Percentiles rank a stretch among this genome's conserved stretches.
These are phyloP conservation scores for Dunckerocampus dactyliophorus DNA, from an alignment of 2,113 vertebrate genomes.

Conservation along the genomic window DNA sequence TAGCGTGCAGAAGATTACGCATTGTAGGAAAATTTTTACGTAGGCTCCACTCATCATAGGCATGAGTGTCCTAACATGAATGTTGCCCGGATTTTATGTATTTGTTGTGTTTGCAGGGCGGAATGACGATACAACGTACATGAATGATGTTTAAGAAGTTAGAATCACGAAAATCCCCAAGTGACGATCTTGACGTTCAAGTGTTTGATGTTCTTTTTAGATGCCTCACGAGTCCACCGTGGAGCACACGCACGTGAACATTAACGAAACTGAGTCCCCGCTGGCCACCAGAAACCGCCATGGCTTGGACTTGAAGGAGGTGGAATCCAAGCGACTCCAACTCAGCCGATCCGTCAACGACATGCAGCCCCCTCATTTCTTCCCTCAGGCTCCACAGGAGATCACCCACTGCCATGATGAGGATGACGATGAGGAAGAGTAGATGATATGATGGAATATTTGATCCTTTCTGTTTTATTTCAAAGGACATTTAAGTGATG, in stretches of 20 bases:
- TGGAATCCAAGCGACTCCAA: constrained; percentile 88
- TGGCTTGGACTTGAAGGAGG: constrained; percentile 90
- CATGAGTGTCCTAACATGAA: too few relatives aligned
- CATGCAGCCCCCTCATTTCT: constrained; percentile 95
- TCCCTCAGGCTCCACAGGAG: constrained; percentile 91
- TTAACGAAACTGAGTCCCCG: constrained; percentile 83
- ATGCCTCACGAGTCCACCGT: constrained; percentile 98
- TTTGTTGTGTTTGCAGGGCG: too few relatives aligned
- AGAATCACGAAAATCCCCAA: too few relatives aligned
- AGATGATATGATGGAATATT: constrained; percentile 28
- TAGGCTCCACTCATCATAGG: too few relatives aligned
- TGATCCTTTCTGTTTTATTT: too few relatives aligned
- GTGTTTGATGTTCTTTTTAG: constrained; percentile 54
- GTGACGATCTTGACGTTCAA: too few relatives aligned
- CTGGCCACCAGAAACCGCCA: constrained; percentile 92
- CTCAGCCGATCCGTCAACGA: constrained; percentile 97
- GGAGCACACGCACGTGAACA: constrained; percentile 89
- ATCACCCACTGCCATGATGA: constrained; percentile 99
- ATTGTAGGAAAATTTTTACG: too few relatives aligned
- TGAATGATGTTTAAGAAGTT: too few relatives aligned
- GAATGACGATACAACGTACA: too few relatives aligned
- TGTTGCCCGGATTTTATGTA: too few relatives aligned
- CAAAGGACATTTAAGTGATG: too few relatives aligned
- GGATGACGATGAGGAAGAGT: constrained; percentile 96
- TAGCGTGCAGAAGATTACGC: too few relatives aligned